phyloP scores from a whole-genome alignment of 2,113 vertebrate genomes.

The Fregetta grallaria region DNA sequence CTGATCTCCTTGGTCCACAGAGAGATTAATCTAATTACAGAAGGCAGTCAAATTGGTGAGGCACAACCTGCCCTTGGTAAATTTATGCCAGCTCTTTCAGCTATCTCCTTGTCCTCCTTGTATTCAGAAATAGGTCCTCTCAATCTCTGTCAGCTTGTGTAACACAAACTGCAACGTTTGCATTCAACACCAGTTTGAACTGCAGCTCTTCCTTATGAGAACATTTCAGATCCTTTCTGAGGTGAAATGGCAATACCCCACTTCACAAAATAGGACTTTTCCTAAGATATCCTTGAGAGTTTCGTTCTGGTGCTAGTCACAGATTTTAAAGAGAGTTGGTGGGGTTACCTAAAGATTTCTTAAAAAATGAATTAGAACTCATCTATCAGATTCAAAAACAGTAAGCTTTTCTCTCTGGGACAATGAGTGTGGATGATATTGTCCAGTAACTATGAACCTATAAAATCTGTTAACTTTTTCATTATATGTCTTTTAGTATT shows the following conservation, averaged over 20 bases:
- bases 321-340: background rate
- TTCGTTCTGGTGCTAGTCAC: background rate
- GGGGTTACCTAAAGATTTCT: background rate
- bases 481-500: background rate
- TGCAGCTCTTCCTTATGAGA: background rate
- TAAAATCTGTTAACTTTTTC: background rate
- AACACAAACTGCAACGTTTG: background rate
- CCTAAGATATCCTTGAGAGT: background rate
- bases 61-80: background rate
- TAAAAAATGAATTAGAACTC: background rate
- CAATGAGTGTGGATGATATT: background rate
- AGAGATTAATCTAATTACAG: background rate
- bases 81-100: background rate
- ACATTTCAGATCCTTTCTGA: background rate
- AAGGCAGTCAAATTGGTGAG: background rate
- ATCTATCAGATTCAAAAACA: background rate
- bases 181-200: background rate
- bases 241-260: background rate
- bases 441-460: background rate
- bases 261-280: background rate
- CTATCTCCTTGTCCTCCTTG: background rate
- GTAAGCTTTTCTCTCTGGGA: background rate
- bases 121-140: background rate
- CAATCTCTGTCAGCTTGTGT: fast-evolving
- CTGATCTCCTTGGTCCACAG: background rate